A percentile compares a stretch with the other conserved stretches of the same genome.
These are phyloP conservation scores for Melanogrammus aeglefinus DNA, from an alignment of 2,797 vertebrate genomes.

Conservation along the genomic window DNA sequence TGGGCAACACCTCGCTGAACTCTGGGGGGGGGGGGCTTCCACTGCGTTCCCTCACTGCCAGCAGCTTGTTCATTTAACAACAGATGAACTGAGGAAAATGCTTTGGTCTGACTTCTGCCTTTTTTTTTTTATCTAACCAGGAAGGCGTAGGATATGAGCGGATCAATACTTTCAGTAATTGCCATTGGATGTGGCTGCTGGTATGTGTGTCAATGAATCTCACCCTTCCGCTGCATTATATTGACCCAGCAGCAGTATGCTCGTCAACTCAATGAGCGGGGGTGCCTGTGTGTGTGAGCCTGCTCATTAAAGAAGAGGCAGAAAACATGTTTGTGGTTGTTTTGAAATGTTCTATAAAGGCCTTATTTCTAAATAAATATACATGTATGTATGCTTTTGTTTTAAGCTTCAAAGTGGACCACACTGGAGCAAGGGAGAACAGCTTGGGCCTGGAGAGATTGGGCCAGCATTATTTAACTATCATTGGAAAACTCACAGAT, in stretches of 20 bases:
- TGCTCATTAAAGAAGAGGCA: neutral
- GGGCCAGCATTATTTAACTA: neutral
- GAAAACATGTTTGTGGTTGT: neutral
- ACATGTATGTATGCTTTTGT: too few species aligned
- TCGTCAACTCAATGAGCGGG: slow-evolving; percentile 27
- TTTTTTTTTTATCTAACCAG: slow-evolving; percentile 16
- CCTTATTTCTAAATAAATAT: too few species aligned
- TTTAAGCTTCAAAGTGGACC: too few species aligned
- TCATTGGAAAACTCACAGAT: neutral
- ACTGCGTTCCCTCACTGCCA: slow-evolving; percentile 7
- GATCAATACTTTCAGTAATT: slow-evolving; percentile 62
- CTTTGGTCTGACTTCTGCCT: slow-evolving; percentile 20
- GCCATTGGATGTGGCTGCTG: slow-evolving; percentile 45
- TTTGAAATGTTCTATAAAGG: too few species aligned
- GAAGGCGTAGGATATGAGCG: slow-evolving; percentile 47
- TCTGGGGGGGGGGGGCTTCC: slow-evolving; percentile 12
- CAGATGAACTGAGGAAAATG: slow-evolving; percentile 40
- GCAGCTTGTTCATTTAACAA: slow-evolving; percentile 26
- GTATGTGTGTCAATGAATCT: slow-evolving; percentile 60
- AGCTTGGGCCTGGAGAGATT: neutral
- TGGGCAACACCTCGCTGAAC: neutral
- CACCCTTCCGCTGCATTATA: slow-evolving; percentile 46
- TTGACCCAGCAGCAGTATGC: slow-evolving; percentile 44
- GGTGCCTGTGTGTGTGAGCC: slow-evolving; percentile 35
- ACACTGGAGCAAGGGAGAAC: neutral